Percentiles rank a stretch among this genome's conserved stretches.
Evolutionary conservation across 2,113 vertebrate genomes (phyloP).

Genomic region (Engystomops pustulosus): DNA sequence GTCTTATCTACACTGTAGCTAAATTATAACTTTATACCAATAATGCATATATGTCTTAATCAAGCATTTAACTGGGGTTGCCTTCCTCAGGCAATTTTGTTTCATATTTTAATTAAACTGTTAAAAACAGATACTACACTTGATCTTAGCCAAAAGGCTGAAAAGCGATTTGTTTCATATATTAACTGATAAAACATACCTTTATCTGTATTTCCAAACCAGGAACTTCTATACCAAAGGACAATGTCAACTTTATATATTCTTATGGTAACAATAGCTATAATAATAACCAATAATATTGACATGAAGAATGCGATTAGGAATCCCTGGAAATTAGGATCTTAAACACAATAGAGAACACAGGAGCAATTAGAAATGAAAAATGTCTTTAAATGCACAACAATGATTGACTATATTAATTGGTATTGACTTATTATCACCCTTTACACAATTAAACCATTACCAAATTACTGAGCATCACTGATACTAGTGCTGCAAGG

Average conservation of each 20-base stretch:
- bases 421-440: too few relatives aligned
- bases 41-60: background rate
- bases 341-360: constrained; percentile 66
- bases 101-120: too few relatives aligned
- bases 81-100: background rate
- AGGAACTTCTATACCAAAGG: constrained; percentile 80
- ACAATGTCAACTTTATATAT: constrained; percentile 89
- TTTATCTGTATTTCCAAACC: constrained; percentile 61
- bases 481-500: too few relatives aligned
- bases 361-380: background rate
- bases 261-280: constrained; percentile 73
- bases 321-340: constrained; percentile 69
- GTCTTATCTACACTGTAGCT: too few relatives aligned
- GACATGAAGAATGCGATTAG: constrained; percentile 72
- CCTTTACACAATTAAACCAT: too few relatives aligned
- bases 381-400: too few relatives aligned
- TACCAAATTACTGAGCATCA: too few relatives aligned
- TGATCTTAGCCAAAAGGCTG: background rate
- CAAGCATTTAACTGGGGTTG: too few relatives aligned
- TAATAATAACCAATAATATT: constrained; percentile 70
- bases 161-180: background rate
- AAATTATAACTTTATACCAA: too few relatives aligned
- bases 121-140: too few relatives aligned
- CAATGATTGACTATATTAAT: too few relatives aligned
- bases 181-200: constrained; percentile 70